A percentile compares a stretch with the other conserved stretches of the same genome.
phyloP scores from a whole-genome alignment of 2,113 vertebrate genomes.

The Lepidothrix coronata region DNA sequence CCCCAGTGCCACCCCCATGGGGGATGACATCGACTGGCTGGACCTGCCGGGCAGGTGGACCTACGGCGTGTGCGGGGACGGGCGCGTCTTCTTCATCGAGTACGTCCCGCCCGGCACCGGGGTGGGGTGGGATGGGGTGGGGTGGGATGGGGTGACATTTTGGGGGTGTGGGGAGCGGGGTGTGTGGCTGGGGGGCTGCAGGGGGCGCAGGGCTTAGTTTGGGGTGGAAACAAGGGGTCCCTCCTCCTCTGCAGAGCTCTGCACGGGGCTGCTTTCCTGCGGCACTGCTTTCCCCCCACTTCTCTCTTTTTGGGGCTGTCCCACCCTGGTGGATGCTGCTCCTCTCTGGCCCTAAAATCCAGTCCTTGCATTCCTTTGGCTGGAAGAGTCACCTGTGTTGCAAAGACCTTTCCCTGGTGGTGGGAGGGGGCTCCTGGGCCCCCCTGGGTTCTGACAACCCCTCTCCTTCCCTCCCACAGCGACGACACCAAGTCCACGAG shows the following conservation, averaged over 20 bases:
- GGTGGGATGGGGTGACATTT: background rate
- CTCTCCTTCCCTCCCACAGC: conserved; percentile 15
- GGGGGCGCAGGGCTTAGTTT: background rate
- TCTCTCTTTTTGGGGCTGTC: background rate
- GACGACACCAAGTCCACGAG: conserved; percentile 76
- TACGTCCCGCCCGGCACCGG: background rate
- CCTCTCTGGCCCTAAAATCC: background rate
- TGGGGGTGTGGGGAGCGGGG: background rate
- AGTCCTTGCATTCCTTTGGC: background rate
- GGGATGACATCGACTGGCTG: conserved; percentile 75
- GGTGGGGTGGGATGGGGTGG: background rate
- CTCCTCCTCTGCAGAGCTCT: background rate
- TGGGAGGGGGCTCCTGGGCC: background rate
- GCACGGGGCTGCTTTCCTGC: accelerated
- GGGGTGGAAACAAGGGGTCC: background rate
- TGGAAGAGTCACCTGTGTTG: background rate
- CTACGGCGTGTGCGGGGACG: conserved; percentile 75
- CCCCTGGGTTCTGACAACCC: background rate
- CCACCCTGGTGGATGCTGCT: background rate
- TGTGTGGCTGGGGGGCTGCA: background rate
- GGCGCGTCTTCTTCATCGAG: conserved; percentile 79
- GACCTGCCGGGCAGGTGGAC: conserved; percentile 77
- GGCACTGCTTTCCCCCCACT: accelerated
- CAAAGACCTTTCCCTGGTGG: accelerated
- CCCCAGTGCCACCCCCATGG: conserved; percentile 49